Evolutionary conservation across 2,888 invertebrate species (phyloP), one percentile per base, ranked within the genome.

Genomic region (Crematogaster levior): DNA sequence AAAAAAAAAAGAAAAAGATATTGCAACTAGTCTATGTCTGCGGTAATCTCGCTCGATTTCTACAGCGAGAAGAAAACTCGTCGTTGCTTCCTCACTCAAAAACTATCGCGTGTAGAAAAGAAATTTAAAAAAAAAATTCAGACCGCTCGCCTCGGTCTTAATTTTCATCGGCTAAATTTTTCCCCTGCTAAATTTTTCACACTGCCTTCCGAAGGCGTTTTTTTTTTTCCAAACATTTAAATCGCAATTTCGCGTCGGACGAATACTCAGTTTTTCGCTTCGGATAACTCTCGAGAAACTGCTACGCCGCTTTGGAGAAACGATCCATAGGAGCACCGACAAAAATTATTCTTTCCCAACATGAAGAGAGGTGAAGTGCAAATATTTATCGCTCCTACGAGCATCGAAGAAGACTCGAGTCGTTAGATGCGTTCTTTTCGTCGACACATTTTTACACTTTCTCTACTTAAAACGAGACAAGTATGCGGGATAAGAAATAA

Each of bases 1-100:
- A 56, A 43, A 15, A 24, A 18, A n/a, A 5, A 56, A 21, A 30
- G 18, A 40, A 24, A 68, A 34, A 70, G 56, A 77, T 43, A 77
- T 70, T 70, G 58, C 56, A 43, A 56, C 56, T 24, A n/a, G 24
- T 77, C 56, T 56, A n/a, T n/a, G 68, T 40, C 56, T 56, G 46
- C 34, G 56, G 56, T 77, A 77, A 77, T 79, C 43, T 46, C 70
- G 10, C 77, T 34, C 68, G 68, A 77, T 70, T 70, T 70, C 24
- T 56, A 12, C 68, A 21, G 21, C 34, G 15, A 18, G 15, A n/a
- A 1, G 24, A 58, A 68, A 58, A 70, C 68, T 30, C 43, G 40
- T 30, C 75, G 30, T 77, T 40, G 21, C 21, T 18, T 34, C 30
- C 21, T 77, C 34, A 56, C 43, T 65, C 37, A 18, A 24, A 75